Conservation (phyloP, 2,888 invertebrate species). For the Atethmia centrago region DNA sequence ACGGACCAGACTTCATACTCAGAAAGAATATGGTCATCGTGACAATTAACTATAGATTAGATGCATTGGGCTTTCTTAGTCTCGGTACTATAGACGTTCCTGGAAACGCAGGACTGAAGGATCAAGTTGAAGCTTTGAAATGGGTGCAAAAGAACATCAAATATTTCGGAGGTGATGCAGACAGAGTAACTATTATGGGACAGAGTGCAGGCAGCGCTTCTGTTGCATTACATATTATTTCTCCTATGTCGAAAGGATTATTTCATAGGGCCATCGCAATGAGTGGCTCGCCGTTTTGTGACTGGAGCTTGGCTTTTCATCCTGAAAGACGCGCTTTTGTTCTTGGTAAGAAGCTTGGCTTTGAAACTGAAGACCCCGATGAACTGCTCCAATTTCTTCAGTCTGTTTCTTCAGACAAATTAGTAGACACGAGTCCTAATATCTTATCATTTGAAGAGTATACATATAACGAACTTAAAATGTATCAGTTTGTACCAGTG, state of each 20-base stretch:
- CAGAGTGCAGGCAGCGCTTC: slow-evolving; percentile 44
- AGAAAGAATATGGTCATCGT: slow-evolving; percentile 31
- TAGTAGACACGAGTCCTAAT: slow-evolving; percentile 25
- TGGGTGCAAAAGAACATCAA: slow-evolving; percentile 44
- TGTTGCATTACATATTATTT: slow-evolving; percentile 31
- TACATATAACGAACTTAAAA: neutral
- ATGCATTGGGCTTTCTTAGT: slow-evolving; percentile 38
- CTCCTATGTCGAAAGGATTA: slow-evolving; percentile 42
- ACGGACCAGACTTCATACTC: slow-evolving; percentile 37
- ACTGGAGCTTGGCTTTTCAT: slow-evolving; percentile 28
- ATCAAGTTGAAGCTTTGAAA: slow-evolving; percentile 41
- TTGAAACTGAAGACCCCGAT: slow-evolving; percentile 13
- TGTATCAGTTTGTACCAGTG: slow-evolving; percentile 40
- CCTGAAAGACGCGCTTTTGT: slow-evolving; percentile 30
- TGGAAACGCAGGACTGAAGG: slow-evolving; percentile 46
- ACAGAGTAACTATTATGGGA: slow-evolving; percentile 39
- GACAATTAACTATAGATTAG: slow-evolving; percentile 44
- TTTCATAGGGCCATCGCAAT: slow-evolving; percentile 40
- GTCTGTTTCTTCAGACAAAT: slow-evolving; percentile 14
- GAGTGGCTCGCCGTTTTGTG: slow-evolving; percentile 28
- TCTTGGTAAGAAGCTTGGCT: slow-evolving; percentile 30
- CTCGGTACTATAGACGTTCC: slow-evolving; percentile 32
- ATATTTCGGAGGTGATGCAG: slow-evolving; percentile 37
- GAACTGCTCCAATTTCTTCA: slow-evolving; percentile 41
- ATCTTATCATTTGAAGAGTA: slow-evolving; percentile 41